Percentiles rank a stretch among this genome's conserved stretches.
phyloP scores from a whole-genome alignment of 2,113 vertebrate genomes.

The Nyctibius bracteatus region DNA sequence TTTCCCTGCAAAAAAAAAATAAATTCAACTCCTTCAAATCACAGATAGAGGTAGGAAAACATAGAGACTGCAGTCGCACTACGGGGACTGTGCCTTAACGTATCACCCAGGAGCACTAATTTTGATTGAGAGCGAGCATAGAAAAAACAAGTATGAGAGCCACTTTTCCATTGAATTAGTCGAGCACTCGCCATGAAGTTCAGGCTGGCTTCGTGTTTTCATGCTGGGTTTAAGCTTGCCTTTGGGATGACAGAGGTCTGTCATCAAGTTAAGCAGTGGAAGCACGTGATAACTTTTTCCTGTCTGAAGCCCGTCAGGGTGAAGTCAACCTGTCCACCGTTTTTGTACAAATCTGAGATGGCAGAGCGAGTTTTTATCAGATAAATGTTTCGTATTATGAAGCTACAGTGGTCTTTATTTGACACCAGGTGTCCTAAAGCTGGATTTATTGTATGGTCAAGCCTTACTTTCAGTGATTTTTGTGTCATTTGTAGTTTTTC shows the following conservation, averaged over 20 bases:
- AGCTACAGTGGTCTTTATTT: neutral
- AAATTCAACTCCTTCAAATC: neutral
- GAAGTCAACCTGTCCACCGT: neutral
- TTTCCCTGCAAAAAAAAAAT: neutral
- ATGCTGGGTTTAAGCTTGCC: neutral
- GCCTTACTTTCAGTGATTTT: neutral
- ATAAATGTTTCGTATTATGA: neutral
- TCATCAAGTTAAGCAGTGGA: neutral
- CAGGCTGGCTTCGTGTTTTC: neutral
- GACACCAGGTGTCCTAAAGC: neutral
- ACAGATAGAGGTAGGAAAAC: neutral
- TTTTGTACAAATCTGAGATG: neutral
- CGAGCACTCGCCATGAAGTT: neutral
- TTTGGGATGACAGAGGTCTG: neutral
- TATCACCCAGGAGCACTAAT: fast-evolving
- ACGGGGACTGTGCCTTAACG: fast-evolving
- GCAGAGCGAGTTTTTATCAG: neutral
- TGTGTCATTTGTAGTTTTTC: neutral
- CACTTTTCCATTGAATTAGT: neutral
- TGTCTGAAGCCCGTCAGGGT: neutral
- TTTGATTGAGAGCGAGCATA: neutral
- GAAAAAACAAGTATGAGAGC: neutral
- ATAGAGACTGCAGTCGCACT: neutral
- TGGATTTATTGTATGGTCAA: neutral
- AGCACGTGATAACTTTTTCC: neutral